Conservation (phyloP, 2,113 vertebrate genomes). For the Crotalus tigris region DNA sequence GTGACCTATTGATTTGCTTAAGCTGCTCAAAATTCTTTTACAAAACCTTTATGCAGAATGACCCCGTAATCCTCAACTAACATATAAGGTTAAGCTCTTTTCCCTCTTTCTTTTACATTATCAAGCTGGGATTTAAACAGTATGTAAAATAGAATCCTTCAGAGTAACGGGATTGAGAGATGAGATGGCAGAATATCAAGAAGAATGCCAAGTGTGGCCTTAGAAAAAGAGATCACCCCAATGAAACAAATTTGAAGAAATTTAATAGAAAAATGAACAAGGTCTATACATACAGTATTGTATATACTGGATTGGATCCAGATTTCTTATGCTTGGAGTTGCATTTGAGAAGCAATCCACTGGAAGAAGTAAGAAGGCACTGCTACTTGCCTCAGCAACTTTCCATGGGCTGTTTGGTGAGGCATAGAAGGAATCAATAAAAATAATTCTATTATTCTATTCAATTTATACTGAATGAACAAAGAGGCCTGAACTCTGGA, state of each 20-base stretch:
- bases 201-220: not conserved
- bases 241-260: not conserved
- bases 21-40: slow-evolving; percentile 9
- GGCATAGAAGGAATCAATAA: not conserved
- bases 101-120: not conserved
- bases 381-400: not conserved
- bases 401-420: not conserved
- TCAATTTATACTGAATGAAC: not conserved
- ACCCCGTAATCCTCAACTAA: not conserved
- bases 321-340: not conserved
- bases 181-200: not conserved
- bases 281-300: not conserved
- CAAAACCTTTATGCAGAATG: not conserved
- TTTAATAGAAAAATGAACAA: not conserved
- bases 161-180: not conserved
- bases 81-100: not conserved
- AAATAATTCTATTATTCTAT: not conserved
- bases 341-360: not conserved
- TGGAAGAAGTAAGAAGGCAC: not conserved
- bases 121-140: not conserved
- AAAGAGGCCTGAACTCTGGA: not conserved
- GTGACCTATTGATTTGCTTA: slow-evolving; percentile 47
- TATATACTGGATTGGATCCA: not conserved
- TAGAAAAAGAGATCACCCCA: not conserved
- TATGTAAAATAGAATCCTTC: not conserved